A percentile compares a stretch with the other conserved stretches of the same genome.
These are phyloP conservation scores for Trichoplusia ni DNA, from an alignment of 1,140 invertebrate species.

Conservation along the genomic window DNA sequence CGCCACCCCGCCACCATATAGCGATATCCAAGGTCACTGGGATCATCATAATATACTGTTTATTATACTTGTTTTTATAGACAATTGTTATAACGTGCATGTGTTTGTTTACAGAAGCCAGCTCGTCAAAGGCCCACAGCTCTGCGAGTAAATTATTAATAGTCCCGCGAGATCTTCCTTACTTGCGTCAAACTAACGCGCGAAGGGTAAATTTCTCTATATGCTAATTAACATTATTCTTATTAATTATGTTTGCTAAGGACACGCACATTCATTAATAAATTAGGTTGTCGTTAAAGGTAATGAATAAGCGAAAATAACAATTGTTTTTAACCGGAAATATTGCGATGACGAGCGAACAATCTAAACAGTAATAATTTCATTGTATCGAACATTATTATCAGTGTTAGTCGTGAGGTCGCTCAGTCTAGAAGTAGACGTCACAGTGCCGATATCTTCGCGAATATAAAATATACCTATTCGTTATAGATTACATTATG, in stretches of 20 bases:
- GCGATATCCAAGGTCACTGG: conserved; percentile 65
- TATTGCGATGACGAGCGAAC: conserved; percentile 1
- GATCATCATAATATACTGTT: conserved; percentile 13
- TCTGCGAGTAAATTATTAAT: conserved; percentile 73
- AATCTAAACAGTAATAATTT: conserved; percentile 17
- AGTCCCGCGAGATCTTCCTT: conserved; percentile 73
- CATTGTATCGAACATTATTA: conserved; percentile 32
- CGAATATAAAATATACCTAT: conserved; percentile 17
- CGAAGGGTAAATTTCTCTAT: conserved; percentile 60
- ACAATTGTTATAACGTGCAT: conserved; percentile 12
- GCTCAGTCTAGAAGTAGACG: conserved; percentile 30
- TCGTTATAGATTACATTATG: conserved; percentile 27
- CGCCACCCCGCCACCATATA: conserved; percentile 58
- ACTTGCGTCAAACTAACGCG: conserved; percentile 78
- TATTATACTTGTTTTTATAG: too few relatives aligned
- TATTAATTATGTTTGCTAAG: not conserved
- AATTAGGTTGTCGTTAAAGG: not conserved
- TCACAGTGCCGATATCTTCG: conserved; percentile 32
- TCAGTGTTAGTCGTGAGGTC: conserved; percentile 24
- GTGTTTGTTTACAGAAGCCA: conserved; percentile 62
- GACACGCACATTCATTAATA: not conserved
- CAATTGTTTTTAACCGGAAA: conserved; percentile 7
- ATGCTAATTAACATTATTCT: not conserved
- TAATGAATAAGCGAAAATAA: conserved; percentile 1
- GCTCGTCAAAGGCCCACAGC: conserved; percentile 65